Conservation (phyloP, 2,113 vertebrate species). For the Microcebus lehilahytsara region DNA sequence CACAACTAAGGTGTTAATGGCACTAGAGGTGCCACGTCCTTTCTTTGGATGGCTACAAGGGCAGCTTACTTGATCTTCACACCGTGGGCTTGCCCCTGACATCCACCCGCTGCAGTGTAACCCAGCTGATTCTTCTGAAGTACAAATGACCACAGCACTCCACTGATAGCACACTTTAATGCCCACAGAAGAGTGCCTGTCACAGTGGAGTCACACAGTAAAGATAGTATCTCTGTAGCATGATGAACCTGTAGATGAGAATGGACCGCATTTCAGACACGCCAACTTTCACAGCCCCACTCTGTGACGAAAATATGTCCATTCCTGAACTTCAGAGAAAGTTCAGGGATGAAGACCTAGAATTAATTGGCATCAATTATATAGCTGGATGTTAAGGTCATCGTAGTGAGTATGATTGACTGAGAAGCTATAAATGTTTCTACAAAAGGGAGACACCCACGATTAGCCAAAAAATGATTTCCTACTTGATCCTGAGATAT, state of each 20-base stretch:
- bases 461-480: background rate
- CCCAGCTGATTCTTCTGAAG: background rate
- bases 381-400: background rate
- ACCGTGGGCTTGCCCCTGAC: background rate
- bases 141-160: fast-evolving
- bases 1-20: too few relatives aligned
- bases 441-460: background rate
- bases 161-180: background rate
- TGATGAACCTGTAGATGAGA: background rate
- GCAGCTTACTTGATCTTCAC: too few relatives aligned
- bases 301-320: background rate
- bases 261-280: background rate
- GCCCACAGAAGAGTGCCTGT: background rate
- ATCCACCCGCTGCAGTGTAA: background rate
- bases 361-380: background rate
- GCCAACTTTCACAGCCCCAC: background rate
- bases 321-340: background rate
- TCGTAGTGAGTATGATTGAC: background rate
- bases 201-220: too few relatives aligned
- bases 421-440: background rate
- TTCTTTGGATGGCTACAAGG: background rate
- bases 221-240: too few relatives aligned
- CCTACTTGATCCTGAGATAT: background rate
- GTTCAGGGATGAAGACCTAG: background rate
- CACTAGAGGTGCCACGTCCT: too few relatives aligned